These are phyloP conservation scores for Miniopterus natalensis DNA, from an alignment of 2,113 vertebrate genomes.

Conservation along the genomic window DNA sequence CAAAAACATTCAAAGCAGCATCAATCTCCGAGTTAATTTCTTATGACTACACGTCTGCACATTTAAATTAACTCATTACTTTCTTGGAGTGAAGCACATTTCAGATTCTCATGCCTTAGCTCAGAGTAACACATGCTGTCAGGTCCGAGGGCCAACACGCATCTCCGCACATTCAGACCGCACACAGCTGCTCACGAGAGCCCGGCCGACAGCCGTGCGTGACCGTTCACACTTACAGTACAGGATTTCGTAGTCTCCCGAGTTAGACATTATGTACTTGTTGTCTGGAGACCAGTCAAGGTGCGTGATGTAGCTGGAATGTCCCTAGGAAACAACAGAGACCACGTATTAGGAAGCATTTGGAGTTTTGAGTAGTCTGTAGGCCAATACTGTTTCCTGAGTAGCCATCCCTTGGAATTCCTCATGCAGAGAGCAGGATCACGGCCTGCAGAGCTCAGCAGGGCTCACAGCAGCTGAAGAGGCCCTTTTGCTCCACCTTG, in stretches of 20 bases:
- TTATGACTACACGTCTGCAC: background rate
- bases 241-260: conserved; percentile 99
- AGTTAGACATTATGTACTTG: conserved; percentile 99
- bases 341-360: conserved; percentile 44
- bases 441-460: background rate
- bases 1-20: conserved; percentile 28
- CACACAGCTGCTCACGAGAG: background rate
- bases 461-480: background rate
- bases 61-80: conserved; percentile 12
- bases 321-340: conserved; percentile 91
- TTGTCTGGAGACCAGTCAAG: conserved; percentile 99
- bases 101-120: conserved; percentile 41
- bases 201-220: background rate
- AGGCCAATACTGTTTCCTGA: background rate
- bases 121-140: background rate
- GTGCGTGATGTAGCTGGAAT: conserved; percentile 99
- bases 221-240: conserved; percentile 94
- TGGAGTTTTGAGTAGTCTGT: background rate
- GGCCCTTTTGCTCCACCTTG: background rate
- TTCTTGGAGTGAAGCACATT: conserved; percentile 9
- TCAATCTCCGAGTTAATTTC: conserved; percentile 30
- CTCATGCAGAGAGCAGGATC: background rate
- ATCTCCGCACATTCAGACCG: background rate
- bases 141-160: background rate
- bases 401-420: background rate